phyloP scores from a whole-genome alignment of 2,797 vertebrate genomes.

The Chromobotia macracanthus region DNA sequence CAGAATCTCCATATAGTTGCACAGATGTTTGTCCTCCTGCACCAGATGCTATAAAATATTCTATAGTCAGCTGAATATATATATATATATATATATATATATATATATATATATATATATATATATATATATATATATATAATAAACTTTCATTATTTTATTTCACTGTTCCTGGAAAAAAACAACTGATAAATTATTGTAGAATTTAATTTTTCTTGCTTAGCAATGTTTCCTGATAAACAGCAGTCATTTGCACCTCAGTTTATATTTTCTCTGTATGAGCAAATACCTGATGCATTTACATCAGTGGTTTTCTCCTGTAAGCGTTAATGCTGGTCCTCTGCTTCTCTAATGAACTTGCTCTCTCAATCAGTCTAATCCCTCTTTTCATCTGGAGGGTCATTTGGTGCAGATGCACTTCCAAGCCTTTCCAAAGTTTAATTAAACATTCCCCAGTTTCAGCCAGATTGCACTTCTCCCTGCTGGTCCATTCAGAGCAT shows the following conservation, averaged over 20 bases:
- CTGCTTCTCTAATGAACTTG: constrained; percentile 56
- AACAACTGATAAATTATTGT: no score
- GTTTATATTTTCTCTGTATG: neutral
- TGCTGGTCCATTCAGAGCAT: constrained; percentile 53
- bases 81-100: no score
- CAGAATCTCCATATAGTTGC: constrained; percentile 48
- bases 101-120: no score
- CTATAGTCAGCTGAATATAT: no score
- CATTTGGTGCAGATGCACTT: constrained; percentile 65
- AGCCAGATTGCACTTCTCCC: constrained; percentile 55
- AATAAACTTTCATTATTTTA: no score
- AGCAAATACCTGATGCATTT: constrained; percentile 34
- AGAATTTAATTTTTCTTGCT: no score
- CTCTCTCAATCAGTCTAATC: constrained; percentile 63
- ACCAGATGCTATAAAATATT: neutral
- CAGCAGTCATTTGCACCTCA: no score
- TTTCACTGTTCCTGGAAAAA: no score
- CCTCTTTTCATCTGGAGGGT: constrained; percentile 62
- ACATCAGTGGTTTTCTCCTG: constrained; percentile 7
- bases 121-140: no score
- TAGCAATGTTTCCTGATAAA: no score
- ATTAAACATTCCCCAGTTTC: constrained; percentile 65
- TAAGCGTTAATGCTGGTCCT: constrained; percentile 34
- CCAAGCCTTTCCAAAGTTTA: constrained; percentile 65
- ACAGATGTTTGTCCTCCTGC: constrained; percentile 59